These are phyloP conservation scores for Halesus radiatus DNA, from an alignment of 1,140 invertebrate species.

Conservation along the genomic window DNA sequence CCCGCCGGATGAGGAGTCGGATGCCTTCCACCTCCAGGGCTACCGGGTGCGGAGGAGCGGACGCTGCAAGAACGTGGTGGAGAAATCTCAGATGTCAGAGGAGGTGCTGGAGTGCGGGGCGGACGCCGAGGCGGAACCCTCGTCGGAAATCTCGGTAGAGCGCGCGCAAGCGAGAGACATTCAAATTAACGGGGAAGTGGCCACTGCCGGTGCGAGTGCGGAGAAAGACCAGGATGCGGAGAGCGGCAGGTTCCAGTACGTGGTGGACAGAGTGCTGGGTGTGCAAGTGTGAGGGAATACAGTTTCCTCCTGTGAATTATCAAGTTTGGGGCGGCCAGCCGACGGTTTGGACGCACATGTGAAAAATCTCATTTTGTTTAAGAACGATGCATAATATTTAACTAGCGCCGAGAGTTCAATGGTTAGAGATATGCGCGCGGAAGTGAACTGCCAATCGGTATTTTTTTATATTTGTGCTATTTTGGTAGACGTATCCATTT, in stretches of 20 bases:
- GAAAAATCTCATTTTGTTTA: conserved; percentile 25
- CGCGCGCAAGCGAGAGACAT: conserved; percentile 5
- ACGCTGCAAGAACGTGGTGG: conserved; percentile 49
- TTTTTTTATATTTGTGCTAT: not conserved
- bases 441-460: not conserved
- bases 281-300: conserved; percentile 72
- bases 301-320: not conserved
- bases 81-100: conserved; percentile 56
- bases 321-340: not conserved
- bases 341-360: conserved; percentile 7
- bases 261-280: conserved; percentile 76
- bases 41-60: conserved; percentile 62
- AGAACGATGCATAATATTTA: conserved; percentile 29
- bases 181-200: conserved; percentile 42
- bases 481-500: not conserved
- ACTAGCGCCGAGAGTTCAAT: conserved; percentile 22
- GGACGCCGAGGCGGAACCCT: too few relatives aligned
- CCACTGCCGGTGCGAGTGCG: not conserved
- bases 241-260: conserved; percentile 75
- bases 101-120: not conserved
- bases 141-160: not conserved
- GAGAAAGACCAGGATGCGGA: conserved; percentile 62
- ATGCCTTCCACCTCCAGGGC: conserved; percentile 57
- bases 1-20: not conserved
- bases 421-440: conserved; percentile 1